Base-by-base conservation (phyloP, 2,797 vertebrate species). In the Urosaurus nigricauda region DNA sequence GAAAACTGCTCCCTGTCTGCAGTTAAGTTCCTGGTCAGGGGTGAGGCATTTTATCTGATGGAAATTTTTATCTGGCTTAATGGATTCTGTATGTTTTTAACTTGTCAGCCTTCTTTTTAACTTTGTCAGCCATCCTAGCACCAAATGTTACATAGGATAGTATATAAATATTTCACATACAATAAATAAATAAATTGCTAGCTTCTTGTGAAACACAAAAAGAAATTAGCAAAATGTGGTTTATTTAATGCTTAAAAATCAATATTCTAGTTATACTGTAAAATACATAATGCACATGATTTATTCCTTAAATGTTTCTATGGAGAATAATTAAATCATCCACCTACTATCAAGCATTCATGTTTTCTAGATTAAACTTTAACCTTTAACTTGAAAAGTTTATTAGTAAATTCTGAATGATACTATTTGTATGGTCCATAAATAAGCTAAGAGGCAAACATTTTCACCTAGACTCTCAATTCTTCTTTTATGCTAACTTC, bases 401-500 rank as follows among this genome's bases (percentile, higher is more conserved):
- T 37, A 26, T 4, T 65, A 40, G 17, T 53, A n/a, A 74, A 26
- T 78, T 84, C n/a, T 12, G 32, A 83, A 26, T 2, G 47, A 65
- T 13, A 14, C 19, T 84, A 78, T 8, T 40, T 73, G 35, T 26
- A 32, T 58, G 73, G 58, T 47, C 32, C 17, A 6, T n/a, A 60
- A 81, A 81, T 5, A 68, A 87, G 19, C 17, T 4, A 4, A 82
- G n/a, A 81, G 35, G 51, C 29, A 58, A 19, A 32, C 5, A n/a
- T 56, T 47, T 26, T 0, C 32, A 17, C 4, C 17, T 32, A 47
- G 29, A 29, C 32, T 11, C 65, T 6, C 26, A 7, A 37, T 37
- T 37, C 37, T 43, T 85, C 40, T 68, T 70, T 63, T n/a, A 87
- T 65, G 70, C 53, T 13, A 89, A 85, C 60, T 84, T 82, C 87